Base-by-base conservation (phyloP, 2,888 invertebrate species). In the Watsonalla binaria region DNA sequence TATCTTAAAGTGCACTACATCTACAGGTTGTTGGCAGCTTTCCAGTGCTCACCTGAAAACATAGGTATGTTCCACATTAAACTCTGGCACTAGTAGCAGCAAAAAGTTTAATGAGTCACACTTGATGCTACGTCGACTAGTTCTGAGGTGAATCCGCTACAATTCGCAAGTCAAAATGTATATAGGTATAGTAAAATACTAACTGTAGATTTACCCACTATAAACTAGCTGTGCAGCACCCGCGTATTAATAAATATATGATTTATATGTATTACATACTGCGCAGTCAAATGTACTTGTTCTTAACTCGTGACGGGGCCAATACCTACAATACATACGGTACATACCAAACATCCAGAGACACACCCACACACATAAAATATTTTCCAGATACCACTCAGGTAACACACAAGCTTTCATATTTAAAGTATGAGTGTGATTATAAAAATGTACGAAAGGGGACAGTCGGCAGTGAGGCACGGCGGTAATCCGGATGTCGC, bases 21-120 rank as follows among this genome's bases (percentile, higher is more conserved):
- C 90, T 76, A 90, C 90, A 90, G 88, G 90, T 89, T 82, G 90
- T 89, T 89, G 88, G 90, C 87, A 78, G 65, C 58, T 63, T 65
- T 84, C 90, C 89, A 88, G 80, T 67, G 66, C 70, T 74, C 73
- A 84, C 80, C 80, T 85, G 80, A 68, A 76, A 72, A 76, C 73
- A 74, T 74, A 76, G 72, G 82, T 80, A 77, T 76, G 76, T 78
- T 74, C 68, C 70, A 74, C 75, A 78, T 80, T 79, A 78, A 80
- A 72, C 68, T 74, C 58, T 66, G 57, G 65, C 68, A 58, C 62
- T 59, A 64, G 60, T 72, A 70, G 65, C 65, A 70, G 74, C 66
- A 78, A 80, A 79, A 76, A 71, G 54, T 76, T 74, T 80, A 84
- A 84, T 80, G 76, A 81, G 68, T 58, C 62, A 61, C 58, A 53